A percentile compares a stretch with the other conserved stretches of the same genome.
Evolutionary conservation across 2,113 vertebrate genomes (phyloP).

Genomic region (Clupea harengus): DNA sequence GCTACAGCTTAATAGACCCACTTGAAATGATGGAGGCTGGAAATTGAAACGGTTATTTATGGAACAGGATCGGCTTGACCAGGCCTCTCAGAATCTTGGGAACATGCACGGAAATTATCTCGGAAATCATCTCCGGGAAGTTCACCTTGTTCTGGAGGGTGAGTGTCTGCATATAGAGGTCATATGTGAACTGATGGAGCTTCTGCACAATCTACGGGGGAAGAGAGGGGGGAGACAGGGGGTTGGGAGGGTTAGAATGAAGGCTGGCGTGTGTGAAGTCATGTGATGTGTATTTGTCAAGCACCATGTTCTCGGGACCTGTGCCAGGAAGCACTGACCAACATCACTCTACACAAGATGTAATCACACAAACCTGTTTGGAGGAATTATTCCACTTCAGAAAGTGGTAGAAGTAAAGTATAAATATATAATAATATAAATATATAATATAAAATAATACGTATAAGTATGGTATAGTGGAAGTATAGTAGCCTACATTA

Average conservation of each 20-base stretch:
- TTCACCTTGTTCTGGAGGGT: slow-evolving; percentile 80
- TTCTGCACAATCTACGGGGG: slow-evolving; percentile 83
- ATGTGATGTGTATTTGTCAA: neutral
- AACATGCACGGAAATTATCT: slow-evolving; percentile 95
- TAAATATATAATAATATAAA: no score
- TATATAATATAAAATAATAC: no score
- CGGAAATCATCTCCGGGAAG: slow-evolving; percentile 96
- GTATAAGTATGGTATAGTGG: no score
- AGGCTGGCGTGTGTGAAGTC: neutral
- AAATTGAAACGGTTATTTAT: slow-evolving; percentile 64
- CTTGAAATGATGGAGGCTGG: slow-evolving; percentile 24
- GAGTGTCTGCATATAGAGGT: slow-evolving; percentile 88
- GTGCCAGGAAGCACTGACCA: no score
- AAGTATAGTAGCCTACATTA: no score
- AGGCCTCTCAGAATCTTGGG: slow-evolving; percentile 95
- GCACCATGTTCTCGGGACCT: no score
- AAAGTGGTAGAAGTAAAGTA: no score
- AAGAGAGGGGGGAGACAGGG: neutral
- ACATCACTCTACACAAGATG: no score
- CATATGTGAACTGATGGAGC: slow-evolving; percentile 94
- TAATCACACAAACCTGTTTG: no score
- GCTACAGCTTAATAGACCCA: neutral
- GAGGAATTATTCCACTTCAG: no score
- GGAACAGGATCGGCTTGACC: slow-evolving; percentile 94
- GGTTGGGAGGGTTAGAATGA: neutral